Base-by-base conservation (phyloP, 2,888 invertebrate species). In the Gerosis bhagava region DNA sequence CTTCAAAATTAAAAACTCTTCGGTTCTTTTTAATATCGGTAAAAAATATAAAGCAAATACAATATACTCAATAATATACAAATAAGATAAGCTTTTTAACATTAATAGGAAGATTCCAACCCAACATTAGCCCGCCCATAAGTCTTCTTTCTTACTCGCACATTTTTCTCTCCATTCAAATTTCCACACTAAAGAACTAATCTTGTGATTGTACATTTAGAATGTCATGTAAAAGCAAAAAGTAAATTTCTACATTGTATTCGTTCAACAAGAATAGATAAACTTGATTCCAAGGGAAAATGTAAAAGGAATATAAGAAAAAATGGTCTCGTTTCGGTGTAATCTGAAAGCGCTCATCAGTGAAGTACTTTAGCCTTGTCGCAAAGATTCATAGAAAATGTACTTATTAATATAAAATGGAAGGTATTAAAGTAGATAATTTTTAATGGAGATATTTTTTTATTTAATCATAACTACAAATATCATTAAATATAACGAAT, bases 331-430 rank as follows among this genome's bases (percentile, higher is more conserved):
- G 36, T 25, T 25, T 40, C 13, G 16, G 15, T 16, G 15, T 40
- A 40, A 40, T 40, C 45, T 45, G 19, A 45, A 43, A 37, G 45
- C 31, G 29, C 29, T 44, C 36, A 44, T 28, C 44, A 29, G 12
- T 29, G 6, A 31, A 44, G 29, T 44, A 24, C 24, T 44, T 22
- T 25, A 25, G 45, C 37, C 37, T 37, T 45, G 31, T 25, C 31
- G 25, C 24, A 17, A 31, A 24, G 12, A 39, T 29, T 32, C 17
- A 22, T 19, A 37, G 24, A 16, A 17, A 39, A 37, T 29, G 24
- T 32, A 45, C 39, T 45, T 41, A 31, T 29, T n/a, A n/a, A n/a
- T n/a, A n/a, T n/a, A n/a, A n/a, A n/a, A n/a, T n/a, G n/a, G n/a
- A n/a, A n/a, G n/a, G n/a, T n/a, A n/a, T n/a, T n/a, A n/a, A n/a